Conservation (phyloP, 1,140 invertebrate species). For the Nilaparvata lugens region DNA sequence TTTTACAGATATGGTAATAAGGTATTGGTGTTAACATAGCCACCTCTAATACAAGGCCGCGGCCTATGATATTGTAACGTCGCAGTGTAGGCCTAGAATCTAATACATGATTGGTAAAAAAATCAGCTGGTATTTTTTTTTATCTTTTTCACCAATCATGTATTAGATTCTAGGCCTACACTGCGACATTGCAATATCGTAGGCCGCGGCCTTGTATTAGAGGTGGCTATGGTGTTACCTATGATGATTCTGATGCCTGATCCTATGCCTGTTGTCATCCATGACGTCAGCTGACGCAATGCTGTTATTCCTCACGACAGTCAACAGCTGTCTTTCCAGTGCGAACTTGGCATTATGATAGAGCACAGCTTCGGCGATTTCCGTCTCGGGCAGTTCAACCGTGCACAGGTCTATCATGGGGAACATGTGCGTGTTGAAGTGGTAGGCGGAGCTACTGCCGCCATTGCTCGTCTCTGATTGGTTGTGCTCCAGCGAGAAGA, state of each 20-base stretch:
- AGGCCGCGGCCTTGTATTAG: too few relatives aligned
- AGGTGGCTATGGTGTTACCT: too few relatives aligned
- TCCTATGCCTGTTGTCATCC: not conserved
- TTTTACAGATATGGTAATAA: too few relatives aligned
- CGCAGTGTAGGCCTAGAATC: too few relatives aligned
- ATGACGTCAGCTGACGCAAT: not conserved
- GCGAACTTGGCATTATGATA: slow-evolving; percentile 17
- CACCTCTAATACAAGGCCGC: too few relatives aligned
- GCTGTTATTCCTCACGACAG: not conserved
- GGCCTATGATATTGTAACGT: too few relatives aligned
- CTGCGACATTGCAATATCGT: too few relatives aligned
- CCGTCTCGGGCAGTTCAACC: slow-evolving; percentile 22
- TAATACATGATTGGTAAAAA: too few relatives aligned
- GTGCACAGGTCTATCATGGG: slow-evolving; percentile 27
- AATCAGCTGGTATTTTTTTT: too few relatives aligned
- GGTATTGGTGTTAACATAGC: too few relatives aligned
- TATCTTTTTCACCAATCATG: too few relatives aligned
- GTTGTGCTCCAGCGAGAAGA: not conserved
- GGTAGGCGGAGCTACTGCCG: not conserved
- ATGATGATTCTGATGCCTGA: slow-evolving; percentile 8
- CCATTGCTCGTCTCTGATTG: not conserved
- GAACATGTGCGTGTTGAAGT: slow-evolving; percentile 18
- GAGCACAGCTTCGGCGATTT: slow-evolving; percentile 6
- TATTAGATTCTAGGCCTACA: too few relatives aligned
- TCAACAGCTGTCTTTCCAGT: slow-evolving; percentile 5